These are phyloP conservation scores for Poecilia gillii DNA, from an alignment of 2,797 vertebrate species.

Conservation along the genomic window DNA sequence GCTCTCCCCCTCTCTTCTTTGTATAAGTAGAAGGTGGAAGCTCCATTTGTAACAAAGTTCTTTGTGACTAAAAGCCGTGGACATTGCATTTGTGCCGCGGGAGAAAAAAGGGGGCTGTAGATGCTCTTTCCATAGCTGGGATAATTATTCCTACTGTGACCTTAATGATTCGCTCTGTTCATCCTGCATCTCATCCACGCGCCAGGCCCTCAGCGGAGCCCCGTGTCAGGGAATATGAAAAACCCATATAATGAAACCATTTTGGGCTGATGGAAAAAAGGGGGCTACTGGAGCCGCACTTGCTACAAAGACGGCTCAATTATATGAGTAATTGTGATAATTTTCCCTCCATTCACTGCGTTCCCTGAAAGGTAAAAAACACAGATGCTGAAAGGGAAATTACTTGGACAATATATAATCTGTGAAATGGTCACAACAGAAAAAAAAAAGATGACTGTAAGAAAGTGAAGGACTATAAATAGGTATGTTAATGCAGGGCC, in stretches of 20 bases:
- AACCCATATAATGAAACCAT: conserved; percentile 99
- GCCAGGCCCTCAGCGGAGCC: conserved; percentile 96
- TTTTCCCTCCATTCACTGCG: conserved; percentile 99
- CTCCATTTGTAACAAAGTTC: conserved; percentile 99
- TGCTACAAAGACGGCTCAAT: conserved; percentile 99
- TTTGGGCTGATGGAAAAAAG: conserved; percentile 99
- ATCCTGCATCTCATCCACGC: conserved; percentile 98
- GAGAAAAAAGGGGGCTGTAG: conserved; percentile 95
- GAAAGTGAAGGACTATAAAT: conserved; percentile 88
- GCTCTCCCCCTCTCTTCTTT: conserved; percentile 86
- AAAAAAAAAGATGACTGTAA: conserved; percentile 96
- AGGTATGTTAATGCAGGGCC: conserved; percentile 82
- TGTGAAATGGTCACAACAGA: conserved; percentile 85
- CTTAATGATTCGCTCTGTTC: conserved; percentile 99
- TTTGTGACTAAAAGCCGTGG: conserved; percentile 99
- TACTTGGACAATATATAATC: conserved; percentile 99
- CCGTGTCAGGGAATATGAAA: conserved; percentile 99
- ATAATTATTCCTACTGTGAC: conserved; percentile 99
- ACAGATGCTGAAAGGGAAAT: conserved; percentile 99
- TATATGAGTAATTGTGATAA: conserved; percentile 99
- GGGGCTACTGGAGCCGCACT: conserved; percentile 99
- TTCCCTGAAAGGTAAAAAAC: conserved; percentile 99
- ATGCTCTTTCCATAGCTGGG: conserved; percentile 99
- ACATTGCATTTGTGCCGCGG: conserved; percentile 99
- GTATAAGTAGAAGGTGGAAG: conserved; percentile 99